Conservation (phyloP, 2,797 vertebrate genomes). For the Bufotes viridis region DNA sequence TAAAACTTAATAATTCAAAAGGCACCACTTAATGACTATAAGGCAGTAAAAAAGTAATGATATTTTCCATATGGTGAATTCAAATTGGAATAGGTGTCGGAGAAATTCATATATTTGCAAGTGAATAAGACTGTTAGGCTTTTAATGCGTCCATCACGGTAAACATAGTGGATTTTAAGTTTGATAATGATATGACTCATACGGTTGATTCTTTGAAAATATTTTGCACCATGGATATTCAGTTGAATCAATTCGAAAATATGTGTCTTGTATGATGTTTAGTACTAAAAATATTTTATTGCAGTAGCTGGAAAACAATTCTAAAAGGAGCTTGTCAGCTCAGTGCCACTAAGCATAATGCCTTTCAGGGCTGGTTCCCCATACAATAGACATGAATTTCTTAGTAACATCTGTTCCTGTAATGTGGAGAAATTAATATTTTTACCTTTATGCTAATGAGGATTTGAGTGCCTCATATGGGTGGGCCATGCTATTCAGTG, state of each 20-base stretch:
- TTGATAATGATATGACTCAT: conserved; percentile 23
- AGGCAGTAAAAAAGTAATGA: conserved; percentile 34
- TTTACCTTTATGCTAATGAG: too few species aligned
- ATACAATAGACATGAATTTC: too few species aligned
- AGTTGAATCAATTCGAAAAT: background rate
- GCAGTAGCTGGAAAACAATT: too few species aligned
- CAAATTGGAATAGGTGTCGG: conserved; percentile 4
- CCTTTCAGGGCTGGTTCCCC: too few species aligned
- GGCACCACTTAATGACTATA: conserved; percentile 37
- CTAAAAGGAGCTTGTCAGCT: too few species aligned
- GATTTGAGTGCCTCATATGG: too few species aligned
- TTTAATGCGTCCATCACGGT: background rate
- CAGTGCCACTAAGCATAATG: too few species aligned
- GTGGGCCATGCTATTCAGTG: too few species aligned
- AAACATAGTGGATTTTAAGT: background rate
- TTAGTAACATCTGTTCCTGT: too few species aligned
- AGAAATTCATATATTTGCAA: conserved; percentile 28
- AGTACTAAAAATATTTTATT: too few species aligned
- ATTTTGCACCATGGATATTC: background rate
- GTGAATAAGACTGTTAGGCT: conserved; percentile 2
- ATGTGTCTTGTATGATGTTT: background rate
- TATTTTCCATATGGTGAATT: conserved; percentile 43
- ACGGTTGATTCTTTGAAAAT: background rate
- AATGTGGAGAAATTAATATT: too few species aligned
- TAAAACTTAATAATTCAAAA: conserved; percentile 47